Conservation (phyloP, 2,888 invertebrate genomes). For the Anoplius nigerrimus region DNA sequence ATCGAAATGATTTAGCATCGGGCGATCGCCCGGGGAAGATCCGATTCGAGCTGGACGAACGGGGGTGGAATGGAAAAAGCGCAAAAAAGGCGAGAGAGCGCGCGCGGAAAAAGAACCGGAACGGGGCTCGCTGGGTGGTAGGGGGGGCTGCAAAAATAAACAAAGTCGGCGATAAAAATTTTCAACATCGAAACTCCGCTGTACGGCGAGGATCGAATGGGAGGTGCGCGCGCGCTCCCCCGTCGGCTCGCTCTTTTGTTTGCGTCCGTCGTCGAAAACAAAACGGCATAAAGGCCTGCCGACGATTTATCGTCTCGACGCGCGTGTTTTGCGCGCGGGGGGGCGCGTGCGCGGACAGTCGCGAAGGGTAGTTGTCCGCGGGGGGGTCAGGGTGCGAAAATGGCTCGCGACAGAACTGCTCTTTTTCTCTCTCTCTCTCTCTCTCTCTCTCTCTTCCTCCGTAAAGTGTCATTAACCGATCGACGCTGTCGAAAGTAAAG, state of each 20-base stretch:
- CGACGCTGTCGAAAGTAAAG: too few relatives aligned
- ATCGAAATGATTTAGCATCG: constrained; percentile 40
- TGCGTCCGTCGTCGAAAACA: constrained; percentile 39
- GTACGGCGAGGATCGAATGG: too few relatives aligned
- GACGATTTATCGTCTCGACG: constrained; percentile 49
- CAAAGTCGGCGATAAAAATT: constrained; percentile 26
- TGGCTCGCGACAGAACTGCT: too few relatives aligned
- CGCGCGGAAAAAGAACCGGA: too few relatives aligned
- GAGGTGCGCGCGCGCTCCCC: too few relatives aligned
- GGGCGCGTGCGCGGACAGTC: constrained; percentile 6
- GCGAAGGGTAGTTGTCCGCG: too few relatives aligned
- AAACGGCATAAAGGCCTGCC: constrained; percentile 33
- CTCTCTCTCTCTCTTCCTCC: too few relatives aligned
- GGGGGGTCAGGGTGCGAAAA: too few relatives aligned
- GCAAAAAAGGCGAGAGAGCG: background rate
- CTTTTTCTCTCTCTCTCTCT: too few relatives aligned
- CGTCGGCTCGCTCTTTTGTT: constrained; percentile 27
- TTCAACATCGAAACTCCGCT: constrained; percentile 22
- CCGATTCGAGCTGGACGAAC: constrained; percentile 18
- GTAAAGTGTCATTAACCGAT: too few relatives aligned
- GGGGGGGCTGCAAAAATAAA: constrained; percentile 3
- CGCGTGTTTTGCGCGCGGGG: constrained; percentile 41
- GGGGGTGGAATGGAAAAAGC: constrained; percentile 9
- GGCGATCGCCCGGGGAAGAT: constrained; percentile 36
- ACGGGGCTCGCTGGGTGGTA: background rate